Base-by-base conservation (phyloP, 1,140 invertebrate genomes). In the Harpegnathos saltator region DNA sequence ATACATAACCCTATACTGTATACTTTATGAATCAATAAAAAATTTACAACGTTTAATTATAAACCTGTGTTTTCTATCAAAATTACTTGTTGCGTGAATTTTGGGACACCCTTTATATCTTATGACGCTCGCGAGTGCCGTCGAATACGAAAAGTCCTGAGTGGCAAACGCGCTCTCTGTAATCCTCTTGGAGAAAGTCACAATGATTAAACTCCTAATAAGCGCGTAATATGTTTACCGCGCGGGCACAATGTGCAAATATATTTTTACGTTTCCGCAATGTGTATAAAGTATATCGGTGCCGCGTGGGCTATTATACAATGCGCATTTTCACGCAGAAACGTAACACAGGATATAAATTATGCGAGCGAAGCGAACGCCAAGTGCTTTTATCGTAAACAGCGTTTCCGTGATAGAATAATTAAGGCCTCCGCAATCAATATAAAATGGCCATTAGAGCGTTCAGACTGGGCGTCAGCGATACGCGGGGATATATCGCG, bases 361-460 rank as follows among this genome's bases (percentile, higher is more conserved):
- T 82, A 88, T 85, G 54, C 85, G 59, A 17, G 24, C 72, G 56
- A 17, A 62, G 15, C 24, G 68, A 52, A 62, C 83, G 86, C 77
- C 85, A 84, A 88, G 86, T 87, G 86, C 85, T 88, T 88, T 87
- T 77, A 85, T 88, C 82, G 86, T 78, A 88, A 87, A 87, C 86
- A 88, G 75, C 73, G 87, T 78, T 72, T 88, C 71, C 87, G 61
- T 83, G 83, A 88, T 88, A 83, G 87, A 85, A 88, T 88, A 88
- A 88, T 88, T 88, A 88, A 88, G 87, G 83, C 58, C 65, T 50
- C 83, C 86, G 86, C 86, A 88, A 85, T 88, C 87, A 58, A 88
- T 88, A 88, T 88, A 85, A 88, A 88, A 88, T 85, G 72, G 83
- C 87, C 83, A 87, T 88, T 88, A 88, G 78, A 85, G 77, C 75